phyloP scores from a whole-genome alignment of 2,888 invertebrate genomes.

The Anthophora plumipes region DNA sequence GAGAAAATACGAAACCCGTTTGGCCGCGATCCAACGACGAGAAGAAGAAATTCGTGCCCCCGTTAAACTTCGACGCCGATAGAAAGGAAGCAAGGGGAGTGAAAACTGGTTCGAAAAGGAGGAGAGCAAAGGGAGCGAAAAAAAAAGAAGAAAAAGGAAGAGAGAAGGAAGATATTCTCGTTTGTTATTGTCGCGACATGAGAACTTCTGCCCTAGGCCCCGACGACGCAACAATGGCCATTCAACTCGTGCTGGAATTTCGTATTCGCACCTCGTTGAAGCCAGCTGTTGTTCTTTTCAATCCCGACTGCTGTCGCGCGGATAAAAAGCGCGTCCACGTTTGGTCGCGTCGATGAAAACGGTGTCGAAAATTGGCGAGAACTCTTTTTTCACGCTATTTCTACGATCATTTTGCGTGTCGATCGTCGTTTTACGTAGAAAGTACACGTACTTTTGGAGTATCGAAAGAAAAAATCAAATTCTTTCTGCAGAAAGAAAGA shows the following conservation, averaged over 20 bases:
- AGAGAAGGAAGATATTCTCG: conserved; percentile 41
- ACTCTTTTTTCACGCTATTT: no score
- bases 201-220: conserved; percentile 41
- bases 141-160: background rate
- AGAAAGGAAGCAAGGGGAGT: conserved; percentile 35
- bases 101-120: conserved; percentile 6
- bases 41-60: conserved; percentile 59
- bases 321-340: conserved; percentile 20
- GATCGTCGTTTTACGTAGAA: no score
- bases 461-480: no score
- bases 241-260: conserved; percentile 41
- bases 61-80: conserved; percentile 58
- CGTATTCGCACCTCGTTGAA: conserved; percentile 46
- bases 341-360: background rate
- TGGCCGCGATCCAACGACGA: conserved; percentile 60
- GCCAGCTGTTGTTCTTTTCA: conserved; percentile 31
- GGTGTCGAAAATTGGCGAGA: no score
- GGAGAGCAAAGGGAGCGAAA: background rate
- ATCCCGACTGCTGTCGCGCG: conserved; percentile 8
- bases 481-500: no score
- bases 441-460: no score
- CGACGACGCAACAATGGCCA: conserved; percentile 54
- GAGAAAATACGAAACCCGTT: conserved; percentile 61
- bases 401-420: no score
- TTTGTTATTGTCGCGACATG: conserved; percentile 54